A percentile compares a stretch with the other conserved stretches of the same genome.
phyloP scores from a whole-genome alignment of 64 coral and sea anemone species.

The Montipora foliosa region DNA sequence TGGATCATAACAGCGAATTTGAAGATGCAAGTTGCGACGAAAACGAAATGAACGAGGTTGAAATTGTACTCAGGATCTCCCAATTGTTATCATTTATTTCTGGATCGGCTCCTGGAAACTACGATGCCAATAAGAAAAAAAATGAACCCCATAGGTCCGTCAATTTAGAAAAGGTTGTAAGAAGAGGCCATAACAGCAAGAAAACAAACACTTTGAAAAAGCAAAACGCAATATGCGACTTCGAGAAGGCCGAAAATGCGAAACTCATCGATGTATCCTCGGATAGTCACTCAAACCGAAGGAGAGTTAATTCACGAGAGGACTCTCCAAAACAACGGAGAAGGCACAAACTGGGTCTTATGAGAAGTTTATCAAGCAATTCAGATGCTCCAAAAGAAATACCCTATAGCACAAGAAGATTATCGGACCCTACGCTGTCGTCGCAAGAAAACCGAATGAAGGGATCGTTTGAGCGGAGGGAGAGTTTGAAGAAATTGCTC shows the following conservation, averaged over 20 bases:
- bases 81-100: slow-evolving; percentile 1
- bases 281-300: background rate
- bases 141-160: background rate
- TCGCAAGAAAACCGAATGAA: background rate
- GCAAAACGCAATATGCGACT: background rate
- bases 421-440: background rate
- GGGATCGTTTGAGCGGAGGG: background rate
- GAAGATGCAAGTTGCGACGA: background rate
- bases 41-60: background rate
- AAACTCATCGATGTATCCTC: background rate
- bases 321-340: background rate
- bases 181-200: background rate
- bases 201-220: slow-evolving; percentile 9
- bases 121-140: background rate
- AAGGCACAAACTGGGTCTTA: background rate
- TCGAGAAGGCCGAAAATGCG: background rate
- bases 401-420: background rate
- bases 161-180: background rate
- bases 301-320: background rate
- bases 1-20: background rate
- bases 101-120: background rate
- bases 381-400: background rate
- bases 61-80: background rate
- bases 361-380: slow-evolving; percentile 8
- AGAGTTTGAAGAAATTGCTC: slow-evolving; percentile 19